Evolutionary conservation across 2,888 invertebrate genomes (phyloP).

Genomic region (Drepanosiphum platanoidis): DNA sequence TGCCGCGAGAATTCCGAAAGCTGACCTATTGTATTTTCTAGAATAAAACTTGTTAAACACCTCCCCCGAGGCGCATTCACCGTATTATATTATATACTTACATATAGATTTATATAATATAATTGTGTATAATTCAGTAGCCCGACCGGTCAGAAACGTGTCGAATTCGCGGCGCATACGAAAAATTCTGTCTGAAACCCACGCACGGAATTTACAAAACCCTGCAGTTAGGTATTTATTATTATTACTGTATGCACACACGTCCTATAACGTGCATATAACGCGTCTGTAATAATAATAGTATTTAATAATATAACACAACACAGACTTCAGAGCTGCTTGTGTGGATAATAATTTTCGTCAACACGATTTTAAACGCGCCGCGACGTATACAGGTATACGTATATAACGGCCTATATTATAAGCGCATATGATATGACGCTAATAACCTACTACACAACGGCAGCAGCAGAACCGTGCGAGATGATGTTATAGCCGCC

Average conservation of each 20-base stretch:
- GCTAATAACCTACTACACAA: too few species aligned
- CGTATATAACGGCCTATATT: too few species aligned
- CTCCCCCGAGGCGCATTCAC: conserved; percentile 5
- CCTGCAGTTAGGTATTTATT: background rate
- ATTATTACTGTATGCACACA: background rate
- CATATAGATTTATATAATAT: background rate
- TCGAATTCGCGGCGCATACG: background rate
- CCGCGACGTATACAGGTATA: background rate
- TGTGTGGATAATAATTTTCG: conserved; percentile 4
- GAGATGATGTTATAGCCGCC: background rate
- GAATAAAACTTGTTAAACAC: conserved; percentile 28
- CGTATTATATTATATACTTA: background rate
- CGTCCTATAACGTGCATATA: background rate
- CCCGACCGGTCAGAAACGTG: conserved; percentile 32
- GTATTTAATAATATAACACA: too few species aligned
- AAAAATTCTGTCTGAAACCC: conserved; percentile 15
- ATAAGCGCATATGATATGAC: background rate
- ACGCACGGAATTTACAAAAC: background rate
- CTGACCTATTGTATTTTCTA: conserved; percentile 5
- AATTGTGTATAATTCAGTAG: conserved; percentile 42
- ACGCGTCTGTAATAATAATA: background rate
- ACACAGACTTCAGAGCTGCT: conserved; percentile 15
- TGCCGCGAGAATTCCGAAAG: background rate
- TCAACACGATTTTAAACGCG: conserved; percentile 11
- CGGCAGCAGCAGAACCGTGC: too few species aligned